Percentiles rank a stretch among this genome's conserved stretches.
phyloP scores from a whole-genome alignment of 2,888 invertebrate genomes.

The Platynereis dumerilii region DNA sequence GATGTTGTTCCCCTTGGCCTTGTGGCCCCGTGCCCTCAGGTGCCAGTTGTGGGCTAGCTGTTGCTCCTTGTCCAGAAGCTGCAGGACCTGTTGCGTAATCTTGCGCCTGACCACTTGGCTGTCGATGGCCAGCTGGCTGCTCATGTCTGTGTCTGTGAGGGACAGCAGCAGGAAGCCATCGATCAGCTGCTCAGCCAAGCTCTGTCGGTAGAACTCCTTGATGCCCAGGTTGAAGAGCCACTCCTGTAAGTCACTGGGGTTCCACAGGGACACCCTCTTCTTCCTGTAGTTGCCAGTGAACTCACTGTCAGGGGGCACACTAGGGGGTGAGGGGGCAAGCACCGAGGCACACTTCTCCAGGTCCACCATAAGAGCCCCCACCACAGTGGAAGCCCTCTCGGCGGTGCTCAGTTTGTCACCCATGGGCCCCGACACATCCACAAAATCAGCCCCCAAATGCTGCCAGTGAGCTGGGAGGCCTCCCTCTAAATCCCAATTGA shows the following conservation, averaged over 20 bases:
- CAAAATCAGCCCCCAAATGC: constrained; percentile 32
- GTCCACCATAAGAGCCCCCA: constrained; percentile 55
- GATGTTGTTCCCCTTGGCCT: constrained; percentile 50
- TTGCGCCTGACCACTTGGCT: constrained; percentile 59
- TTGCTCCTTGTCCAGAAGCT: constrained; percentile 56
- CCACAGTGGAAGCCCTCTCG: constrained; percentile 57
- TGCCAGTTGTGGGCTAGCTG: constrained; percentile 59
- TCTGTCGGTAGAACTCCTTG: constrained; percentile 61
- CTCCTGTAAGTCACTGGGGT: constrained; percentile 56
- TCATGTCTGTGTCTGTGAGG: constrained; percentile 59
- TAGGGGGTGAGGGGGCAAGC: constrained; percentile 45
- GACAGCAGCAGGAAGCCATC: constrained; percentile 62
- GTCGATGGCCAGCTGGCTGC: constrained; percentile 54
- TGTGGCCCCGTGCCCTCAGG: constrained; percentile 53
- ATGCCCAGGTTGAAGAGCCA: constrained; percentile 59
- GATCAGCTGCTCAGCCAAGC: constrained; percentile 58
- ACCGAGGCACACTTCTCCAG: constrained; percentile 55
- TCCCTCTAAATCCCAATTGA: constrained; percentile 46
- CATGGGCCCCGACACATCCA: constrained; percentile 46
- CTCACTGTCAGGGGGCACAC: constrained; percentile 48
- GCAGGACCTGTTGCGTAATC: constrained; percentile 59
- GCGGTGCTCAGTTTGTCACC: constrained; percentile 50
- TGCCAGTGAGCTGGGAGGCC: constrained; percentile 46
- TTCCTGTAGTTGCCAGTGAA: constrained; percentile 56
- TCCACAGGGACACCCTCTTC: constrained; percentile 60